Conservation (phyloP, 64 coral and sea anemone species). For the Acropora yongei region DNA sequence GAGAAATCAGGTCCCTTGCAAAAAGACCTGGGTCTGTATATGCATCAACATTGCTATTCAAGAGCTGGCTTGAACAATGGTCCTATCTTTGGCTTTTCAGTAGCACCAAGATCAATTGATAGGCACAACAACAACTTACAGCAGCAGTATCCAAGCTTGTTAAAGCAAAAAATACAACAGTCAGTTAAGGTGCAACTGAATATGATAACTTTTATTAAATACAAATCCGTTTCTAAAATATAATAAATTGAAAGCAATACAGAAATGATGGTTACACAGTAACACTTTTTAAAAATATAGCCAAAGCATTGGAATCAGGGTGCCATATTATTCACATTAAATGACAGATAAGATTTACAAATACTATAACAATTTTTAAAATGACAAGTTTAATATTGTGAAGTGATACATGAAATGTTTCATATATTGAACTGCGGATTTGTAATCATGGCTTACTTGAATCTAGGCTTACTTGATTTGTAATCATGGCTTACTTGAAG, state of each 20-base stretch:
- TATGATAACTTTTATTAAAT: constrained; percentile 15
- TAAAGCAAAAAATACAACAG: background rate
- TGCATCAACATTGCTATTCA: background rate
- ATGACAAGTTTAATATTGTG: no score
- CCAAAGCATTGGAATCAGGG: constrained; percentile 1
- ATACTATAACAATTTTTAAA: background rate
- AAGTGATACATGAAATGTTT: no score
- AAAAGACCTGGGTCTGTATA: constrained; percentile 1
- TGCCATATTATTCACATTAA: constrained; percentile 12
- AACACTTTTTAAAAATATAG: constrained; percentile 8
- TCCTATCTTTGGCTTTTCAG: constrained; percentile 18
- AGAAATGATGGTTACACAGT: constrained; percentile 1
- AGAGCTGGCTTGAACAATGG: no score
- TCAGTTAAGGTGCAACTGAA: background rate
- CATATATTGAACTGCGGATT: no score
- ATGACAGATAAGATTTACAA: constrained; percentile 7
- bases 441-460: no score
- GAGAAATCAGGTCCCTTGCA: no score
- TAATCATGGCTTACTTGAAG: no score
- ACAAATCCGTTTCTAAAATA: constrained; percentile 10
- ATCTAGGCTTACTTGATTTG: no score
- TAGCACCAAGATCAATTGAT: constrained; percentile 21
- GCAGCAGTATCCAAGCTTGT: background rate
- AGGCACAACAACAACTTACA: constrained; percentile 17
- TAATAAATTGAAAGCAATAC: constrained; percentile 13